Conservation (phyloP, 2,888 invertebrate species). For the Hecatera dysodea region DNA sequence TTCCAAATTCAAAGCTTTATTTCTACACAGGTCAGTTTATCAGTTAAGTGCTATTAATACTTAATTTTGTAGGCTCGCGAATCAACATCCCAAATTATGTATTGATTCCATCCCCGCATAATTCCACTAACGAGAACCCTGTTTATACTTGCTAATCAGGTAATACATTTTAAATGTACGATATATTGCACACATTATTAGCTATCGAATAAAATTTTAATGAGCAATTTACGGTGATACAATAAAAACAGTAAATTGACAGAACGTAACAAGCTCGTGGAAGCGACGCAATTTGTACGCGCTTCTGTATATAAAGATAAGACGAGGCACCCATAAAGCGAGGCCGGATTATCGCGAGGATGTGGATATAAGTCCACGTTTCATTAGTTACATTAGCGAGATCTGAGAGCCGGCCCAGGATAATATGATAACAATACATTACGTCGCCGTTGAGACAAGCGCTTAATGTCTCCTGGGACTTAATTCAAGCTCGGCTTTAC, state of each 20-base stretch:
- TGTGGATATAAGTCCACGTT: conserved; percentile 75
- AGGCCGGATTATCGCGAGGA: conserved; percentile 70
- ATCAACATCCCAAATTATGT: conserved; percentile 60
- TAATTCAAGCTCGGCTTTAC: conserved; percentile 63
- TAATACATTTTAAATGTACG: conserved; percentile 60
- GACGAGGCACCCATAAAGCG: conserved; percentile 63
- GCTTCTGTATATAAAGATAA: conserved; percentile 71
- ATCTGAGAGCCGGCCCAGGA: conserved; percentile 65
- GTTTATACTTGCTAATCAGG: conserved; percentile 71
- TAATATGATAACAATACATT: conserved; percentile 82
- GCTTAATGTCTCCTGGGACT: conserved; percentile 71
- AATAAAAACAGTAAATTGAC: conserved; percentile 53
- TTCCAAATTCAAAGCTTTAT: conserved; percentile 14
- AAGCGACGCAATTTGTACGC: conserved; percentile 45
- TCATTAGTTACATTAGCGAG: conserved; percentile 78
- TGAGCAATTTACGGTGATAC: conserved; percentile 45
- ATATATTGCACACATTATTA: conserved; percentile 59
- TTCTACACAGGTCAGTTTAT: conserved; percentile 38
- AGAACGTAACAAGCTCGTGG: conserved; percentile 37
- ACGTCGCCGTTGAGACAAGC: conserved; percentile 68
- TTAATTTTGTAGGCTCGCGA: conserved; percentile 50
- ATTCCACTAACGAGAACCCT: conserved; percentile 61
- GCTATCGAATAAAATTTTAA: conserved; percentile 53
- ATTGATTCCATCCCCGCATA: conserved; percentile 57
- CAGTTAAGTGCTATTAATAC: conserved; percentile 60